Evolutionary conservation across 2,113 vertebrate species (phyloP), one percentile per base, ranked within the genome.

Genomic region (Cnemophilus loriae): DNA sequence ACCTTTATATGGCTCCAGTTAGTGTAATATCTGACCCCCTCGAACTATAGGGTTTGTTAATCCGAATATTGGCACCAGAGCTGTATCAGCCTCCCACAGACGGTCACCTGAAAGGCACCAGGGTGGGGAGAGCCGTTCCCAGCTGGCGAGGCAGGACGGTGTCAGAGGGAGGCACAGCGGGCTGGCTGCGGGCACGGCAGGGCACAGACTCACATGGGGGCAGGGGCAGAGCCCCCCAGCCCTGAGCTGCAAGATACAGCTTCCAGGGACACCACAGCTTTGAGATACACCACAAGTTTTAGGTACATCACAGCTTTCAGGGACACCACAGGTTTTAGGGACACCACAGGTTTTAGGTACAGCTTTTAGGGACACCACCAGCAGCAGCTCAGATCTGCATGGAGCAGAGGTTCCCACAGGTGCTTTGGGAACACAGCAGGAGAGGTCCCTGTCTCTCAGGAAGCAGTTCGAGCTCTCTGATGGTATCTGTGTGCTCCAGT

Each of bases 351-450:
- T 23, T 8, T 4, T 12, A 52, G 71, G 53, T 63, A 22, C 39
- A n/a, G n/a, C n/a, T n/a, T n/a, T n/a, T n/a, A n/a, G 37, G 33
- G 26, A 30, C 33, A 47, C 13, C 56, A 44, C 6, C 41, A 63
- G 21, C 47, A 79, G 0, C 27, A 55, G 27, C 70, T 44, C 20
- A 8, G 47, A 42, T 28, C n/a, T 70, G 60, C 92, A 20, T 3
- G 42, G 32, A 74, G 65, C 60, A 10, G 68, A 75, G 65, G 50
- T n/a, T 87, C 94, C 94, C 87, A 49, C 33, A 52, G 71, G 69
- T 30, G 53, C 56, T 41, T 27, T 73, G 92, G 84, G 68, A 70
- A 9, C 33, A 11, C 41, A 27, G 84, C 49, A 80, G 63, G n/a
- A 47, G 30, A 26, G 12, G 41, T 30, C 28, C 4, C 65, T 52